Base-by-base conservation (phyloP, 37 sponge, comb jelly and placozoan genomes). In the Chondrilla cf. caribensis region DNA sequence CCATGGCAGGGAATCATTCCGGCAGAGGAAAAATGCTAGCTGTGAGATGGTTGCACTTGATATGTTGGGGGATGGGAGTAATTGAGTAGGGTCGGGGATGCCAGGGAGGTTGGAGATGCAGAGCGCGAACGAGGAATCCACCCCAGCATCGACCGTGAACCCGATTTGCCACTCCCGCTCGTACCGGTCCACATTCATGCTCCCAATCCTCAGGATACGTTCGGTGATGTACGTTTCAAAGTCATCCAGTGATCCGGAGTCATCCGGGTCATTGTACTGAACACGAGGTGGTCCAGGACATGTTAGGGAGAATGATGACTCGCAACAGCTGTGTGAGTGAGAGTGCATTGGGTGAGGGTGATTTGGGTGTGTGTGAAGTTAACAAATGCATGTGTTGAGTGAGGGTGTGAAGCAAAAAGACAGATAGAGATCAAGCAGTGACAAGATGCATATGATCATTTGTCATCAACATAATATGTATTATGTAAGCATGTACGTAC, bases 201-300 rank as follows among this genome's bases (percentile, higher is more conserved):
- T 40, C 19, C 79, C 35, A 0, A 84, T 58, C 21, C 28, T 31
- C 26, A 93, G 77, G 15, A 93, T 77, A 28, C 84, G 38, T 72
- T 93, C 93, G 35, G 84, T 83, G 8, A 93, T 79, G 60, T 77
- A 93, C 4, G 60, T 38, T 58, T 58, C 77, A 19, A 47, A 28
- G 70, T 51, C 75, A 19, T 86, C 84, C 15, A 93, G 60, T 29
- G 81, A 82, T 14, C 84, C 88, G 8, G 80, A 11, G 71, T 21
- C 24, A 32, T 21, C 47, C 35, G 44, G 11, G 22, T 79, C 43
- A 31, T 25, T 2, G 60, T 57, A n/a, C 25, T 38, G 39, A 14
- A 86, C 36, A 4, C 44, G 29, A 25, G 93, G 90, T 58, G 90
- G 90, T 21, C 37, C 6, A 7, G 93, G 93, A 47, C 90, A 89